Evolutionary conservation across 1,140 invertebrate genomes (phyloP).

Genomic region (Drosophila kepulauana): DNA sequence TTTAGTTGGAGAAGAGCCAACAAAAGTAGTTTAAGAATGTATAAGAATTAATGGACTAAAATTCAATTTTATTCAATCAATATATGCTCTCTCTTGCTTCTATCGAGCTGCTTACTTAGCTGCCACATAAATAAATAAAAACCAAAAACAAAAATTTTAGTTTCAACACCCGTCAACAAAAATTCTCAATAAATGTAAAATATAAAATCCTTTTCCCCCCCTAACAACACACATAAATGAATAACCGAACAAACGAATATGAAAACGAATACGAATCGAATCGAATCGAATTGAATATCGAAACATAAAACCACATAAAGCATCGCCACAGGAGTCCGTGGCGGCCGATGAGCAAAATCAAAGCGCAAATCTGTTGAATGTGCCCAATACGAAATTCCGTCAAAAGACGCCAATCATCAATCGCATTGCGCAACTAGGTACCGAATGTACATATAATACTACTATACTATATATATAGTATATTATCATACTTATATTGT

Average conservation of each 20-base stretch:
- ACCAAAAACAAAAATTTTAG: background rate
- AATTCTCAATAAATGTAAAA: slow-evolving; percentile 49
- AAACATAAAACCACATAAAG: slow-evolving; percentile 43
- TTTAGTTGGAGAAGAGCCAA: no score
- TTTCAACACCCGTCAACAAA: slow-evolving; percentile 13
- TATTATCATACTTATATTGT: slow-evolving; percentile 52
- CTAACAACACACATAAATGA: background rate
- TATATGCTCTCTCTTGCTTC: background rate
- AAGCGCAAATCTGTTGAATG: slow-evolving; percentile 65
- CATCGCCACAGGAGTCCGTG: slow-evolving; percentile 74
- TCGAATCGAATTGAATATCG: slow-evolving; percentile 1
- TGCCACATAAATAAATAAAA: background rate
- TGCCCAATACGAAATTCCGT: slow-evolving; percentile 77
- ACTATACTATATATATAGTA: slow-evolving; percentile 29
- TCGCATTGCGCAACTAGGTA: slow-evolving; percentile 84
- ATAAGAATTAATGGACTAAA: no score
- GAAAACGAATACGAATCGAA: slow-evolving; percentile 12
- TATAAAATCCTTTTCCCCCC: slow-evolving; percentile 58
- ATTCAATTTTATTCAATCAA: no score
- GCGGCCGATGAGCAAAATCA: slow-evolving; percentile 63
- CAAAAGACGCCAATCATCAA: slow-evolving; percentile 84
- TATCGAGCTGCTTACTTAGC: slow-evolving; percentile 11
- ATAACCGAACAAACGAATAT: background rate
- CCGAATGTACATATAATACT: slow-evolving; percentile 35
- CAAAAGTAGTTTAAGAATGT: no score